These are phyloP conservation scores for Amorpha juglandis DNA, from an alignment of 2,888 invertebrate genomes.

Conservation along the genomic window DNA sequence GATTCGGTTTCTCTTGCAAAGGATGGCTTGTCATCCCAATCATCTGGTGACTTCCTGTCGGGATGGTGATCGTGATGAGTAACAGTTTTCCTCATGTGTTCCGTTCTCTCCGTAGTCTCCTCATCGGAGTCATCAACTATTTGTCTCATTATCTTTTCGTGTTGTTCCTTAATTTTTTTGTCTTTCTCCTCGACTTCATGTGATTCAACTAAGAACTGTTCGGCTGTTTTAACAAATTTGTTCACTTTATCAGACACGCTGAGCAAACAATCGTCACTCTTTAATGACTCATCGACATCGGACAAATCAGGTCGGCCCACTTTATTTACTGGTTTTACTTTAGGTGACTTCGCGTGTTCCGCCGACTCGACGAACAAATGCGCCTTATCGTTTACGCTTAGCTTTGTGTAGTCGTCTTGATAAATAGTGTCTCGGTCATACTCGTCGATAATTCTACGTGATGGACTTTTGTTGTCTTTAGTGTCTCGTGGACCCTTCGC, in stretches of 20 bases:
- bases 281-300: conserved; percentile 83
- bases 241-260: conserved; percentile 87
- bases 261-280: conserved; percentile 84
- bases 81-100: conserved; percentile 35
- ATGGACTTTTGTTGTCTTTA: conserved; percentile 68
- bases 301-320: conserved; percentile 80
- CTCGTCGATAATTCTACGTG: conserved; percentile 70
- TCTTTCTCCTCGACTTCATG: conserved; percentile 67
- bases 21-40: conserved; percentile 43
- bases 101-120: conserved; percentile 41
- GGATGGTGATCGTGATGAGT: conserved; percentile 29
- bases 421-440: conserved; percentile 83
- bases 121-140: conserved; percentile 61
- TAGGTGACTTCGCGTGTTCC: conserved; percentile 79
- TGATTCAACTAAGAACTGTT: conserved; percentile 75
- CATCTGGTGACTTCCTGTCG: conserved; percentile 35
- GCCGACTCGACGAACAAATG: conserved; percentile 86
- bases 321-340: conserved; percentile 65
- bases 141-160: conserved; percentile 72
- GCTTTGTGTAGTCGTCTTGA: conserved; percentile 76
- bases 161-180: conserved; percentile 71
- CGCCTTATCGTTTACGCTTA: conserved; percentile 87
- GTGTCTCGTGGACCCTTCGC: conserved; percentile 74
- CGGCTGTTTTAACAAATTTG: conserved; percentile 86
- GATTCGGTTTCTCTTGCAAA: conserved; percentile 57